These are phyloP conservation scores for Catostylus mosaicus DNA, from an alignment of 30 jellyfish, hydroid and myxozoan species.

Conservation along the genomic window DNA sequence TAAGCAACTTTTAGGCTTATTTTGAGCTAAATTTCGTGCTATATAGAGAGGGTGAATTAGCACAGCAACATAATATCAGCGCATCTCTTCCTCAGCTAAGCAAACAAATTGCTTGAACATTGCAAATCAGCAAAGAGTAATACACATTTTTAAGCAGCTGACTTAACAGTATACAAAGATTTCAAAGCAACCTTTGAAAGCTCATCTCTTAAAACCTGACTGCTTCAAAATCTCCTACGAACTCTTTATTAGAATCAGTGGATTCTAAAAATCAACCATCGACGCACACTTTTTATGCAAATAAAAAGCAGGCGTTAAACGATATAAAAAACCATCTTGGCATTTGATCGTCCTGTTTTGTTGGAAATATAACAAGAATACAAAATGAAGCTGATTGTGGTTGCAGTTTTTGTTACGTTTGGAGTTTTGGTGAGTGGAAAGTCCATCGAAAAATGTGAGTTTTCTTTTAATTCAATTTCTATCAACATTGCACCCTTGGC, in stretches of 20 bases:
- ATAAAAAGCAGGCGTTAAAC: neutral
- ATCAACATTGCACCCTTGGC: too few species aligned
- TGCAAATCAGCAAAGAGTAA: neutral
- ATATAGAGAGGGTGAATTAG: too few species aligned
- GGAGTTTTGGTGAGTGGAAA: conserved; percentile 48
- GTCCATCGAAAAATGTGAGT: conserved; percentile 20
- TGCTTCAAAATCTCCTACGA: too few species aligned
- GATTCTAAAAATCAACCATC: neutral
- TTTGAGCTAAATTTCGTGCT: too few species aligned
- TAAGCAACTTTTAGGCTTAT: too few species aligned
- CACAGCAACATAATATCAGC: too few species aligned
- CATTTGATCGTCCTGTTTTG: neutral
- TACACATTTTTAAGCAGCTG: neutral
- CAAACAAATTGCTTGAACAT: neutral
- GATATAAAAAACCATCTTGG: neutral
- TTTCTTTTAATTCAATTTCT: neutral
- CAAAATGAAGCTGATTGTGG: conserved; percentile 22
- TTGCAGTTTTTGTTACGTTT: conserved; percentile 31
- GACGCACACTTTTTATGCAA: conserved; percentile 20
- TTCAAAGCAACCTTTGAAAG: too few species aligned
- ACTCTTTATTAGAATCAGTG: neutral
- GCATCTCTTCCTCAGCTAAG: neutral
- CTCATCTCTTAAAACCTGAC: too few species aligned
- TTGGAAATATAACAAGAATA: neutral
- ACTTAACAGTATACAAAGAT: neutral